These are phyloP conservation scores for Nothocercus julius DNA, from an alignment of 2,113 vertebrate species.

Conservation along the genomic window DNA sequence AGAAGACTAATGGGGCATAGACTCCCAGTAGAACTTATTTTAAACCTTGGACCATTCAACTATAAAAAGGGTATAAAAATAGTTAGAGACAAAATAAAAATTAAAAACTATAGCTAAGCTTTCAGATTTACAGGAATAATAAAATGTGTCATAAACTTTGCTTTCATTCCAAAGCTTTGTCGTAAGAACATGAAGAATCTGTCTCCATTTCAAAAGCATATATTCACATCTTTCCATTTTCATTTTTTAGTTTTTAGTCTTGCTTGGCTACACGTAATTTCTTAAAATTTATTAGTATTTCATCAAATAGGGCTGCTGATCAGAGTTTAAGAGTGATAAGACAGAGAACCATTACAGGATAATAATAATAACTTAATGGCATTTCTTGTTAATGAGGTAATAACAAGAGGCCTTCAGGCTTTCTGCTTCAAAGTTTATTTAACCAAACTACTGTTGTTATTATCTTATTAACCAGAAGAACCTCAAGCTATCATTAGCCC, in stretches of 20 bases:
- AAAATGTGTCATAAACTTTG: slow-evolving; percentile 82
- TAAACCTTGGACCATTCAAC: slow-evolving; percentile 73
- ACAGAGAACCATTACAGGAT: slow-evolving; percentile 19
- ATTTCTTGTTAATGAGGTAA: slow-evolving; percentile 66
- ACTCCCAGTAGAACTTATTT: slow-evolving; percentile 76
- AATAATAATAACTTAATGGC: slow-evolving; percentile 50
- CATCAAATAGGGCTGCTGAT: slow-evolving; percentile 52
- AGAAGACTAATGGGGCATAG: slow-evolving; percentile 76
- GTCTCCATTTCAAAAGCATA: background rate
- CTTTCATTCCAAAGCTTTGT: slow-evolving; percentile 82
- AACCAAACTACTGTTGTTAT: slow-evolving; percentile 43
- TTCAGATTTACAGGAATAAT: slow-evolving; percentile 78
- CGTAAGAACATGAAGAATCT: slow-evolving; percentile 55
- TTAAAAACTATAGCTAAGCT: slow-evolving; percentile 76
- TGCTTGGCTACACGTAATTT: background rate
- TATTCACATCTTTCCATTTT: background rate
- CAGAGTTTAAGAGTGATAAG: slow-evolving; percentile 32
- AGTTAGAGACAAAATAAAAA: slow-evolving; percentile 78
- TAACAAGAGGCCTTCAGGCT: slow-evolving; percentile 54
- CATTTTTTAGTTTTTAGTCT: slow-evolving; percentile 4
- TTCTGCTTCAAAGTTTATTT: slow-evolving; percentile 61
- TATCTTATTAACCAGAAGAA: slow-evolving; percentile 37
- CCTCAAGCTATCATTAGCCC: background rate
- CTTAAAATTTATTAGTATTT: slow-evolving; percentile 38
- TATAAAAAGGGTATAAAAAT: slow-evolving; percentile 77